Base-by-base conservation (phyloP, 2,888 invertebrate species). In the Pharmacophagus antenor region DNA sequence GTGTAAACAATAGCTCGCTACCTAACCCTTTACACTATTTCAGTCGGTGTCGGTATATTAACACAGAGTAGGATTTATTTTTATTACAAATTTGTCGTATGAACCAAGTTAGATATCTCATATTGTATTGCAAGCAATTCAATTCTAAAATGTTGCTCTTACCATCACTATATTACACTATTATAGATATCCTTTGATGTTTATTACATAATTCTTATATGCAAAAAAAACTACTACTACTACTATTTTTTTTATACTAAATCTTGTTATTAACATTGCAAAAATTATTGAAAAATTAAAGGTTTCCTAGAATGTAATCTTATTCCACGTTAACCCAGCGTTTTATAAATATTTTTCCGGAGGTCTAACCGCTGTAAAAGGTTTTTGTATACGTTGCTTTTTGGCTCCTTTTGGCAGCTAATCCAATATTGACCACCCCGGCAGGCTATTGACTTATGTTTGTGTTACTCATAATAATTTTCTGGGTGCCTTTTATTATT, bases 351-450 rank as follows among this genome's bases (percentile, higher is more conserved):
- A 89, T 89, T 89, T 90, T 89, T 88, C 79, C 77, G 70, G 76
- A 72, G 76, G 71, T 84, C 79, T 85, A 85, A 86, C 88, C 84
- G 83, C 85, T 82, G 86, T 89, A 87, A 89, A 90, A 90, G 89
- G 89, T 90, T 90, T 89, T 88, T 90, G 90, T 90, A 90, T 88
- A 90, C 90, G 90, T 87, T 85, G 90, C 89, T 88, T 90, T 89
- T 89, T 88, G 88, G 82, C 85, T 90, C 90, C 89, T 90, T 90
- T 90, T 88, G 88, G 77, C 82, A 73, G 88, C 80, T 90, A 89
- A 90, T 89, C 89, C 85, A 90, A 90, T 90, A 90, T 90, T 90
- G 89, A 90, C 90, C 89, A 83, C 75, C 84, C 86, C 83, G 80
- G 75, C 74, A 85, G 85, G 87, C 89, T 90, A 90, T 88, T 89